These are phyloP conservation scores for Scaeva pyrastri DNA, from an alignment of 2,888 invertebrate species.

Conservation along the genomic window DNA sequence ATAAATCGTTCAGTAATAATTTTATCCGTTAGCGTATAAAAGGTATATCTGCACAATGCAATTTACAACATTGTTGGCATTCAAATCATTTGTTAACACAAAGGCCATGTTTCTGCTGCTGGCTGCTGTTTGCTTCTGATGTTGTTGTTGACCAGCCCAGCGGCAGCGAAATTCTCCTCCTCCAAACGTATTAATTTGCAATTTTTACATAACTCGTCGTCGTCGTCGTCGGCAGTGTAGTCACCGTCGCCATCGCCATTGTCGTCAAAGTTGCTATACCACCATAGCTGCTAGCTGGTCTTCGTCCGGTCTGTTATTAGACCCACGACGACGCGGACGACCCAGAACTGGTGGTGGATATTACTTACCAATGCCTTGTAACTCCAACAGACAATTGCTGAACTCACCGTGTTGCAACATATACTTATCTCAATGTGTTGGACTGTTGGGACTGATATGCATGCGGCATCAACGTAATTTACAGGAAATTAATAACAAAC, in stretches of 20 bases:
- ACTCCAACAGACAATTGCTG: constrained; percentile 40
- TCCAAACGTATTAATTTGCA: constrained; percentile 51
- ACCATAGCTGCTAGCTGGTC: constrained; percentile 1
- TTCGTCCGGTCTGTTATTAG: constrained; percentile 18
- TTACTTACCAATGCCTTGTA: constrained; percentile 15
- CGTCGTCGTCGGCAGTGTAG: neutral
- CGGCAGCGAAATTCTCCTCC: constrained; percentile 18
- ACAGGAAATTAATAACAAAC: constrained; percentile 72
- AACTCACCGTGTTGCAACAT: constrained; percentile 47
- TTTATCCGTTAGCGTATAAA: constrained; percentile 36
- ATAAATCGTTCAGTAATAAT: constrained; percentile 52
- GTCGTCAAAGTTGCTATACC: constrained; percentile 21
- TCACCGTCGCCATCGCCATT: neutral
- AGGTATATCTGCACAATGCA: constrained; percentile 22
- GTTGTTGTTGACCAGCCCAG: neutral
- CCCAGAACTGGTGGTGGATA: constrained; percentile 36
- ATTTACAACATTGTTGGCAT: constrained; percentile 66
- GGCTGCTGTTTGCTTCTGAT: neutral
- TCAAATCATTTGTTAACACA: constrained; percentile 69
- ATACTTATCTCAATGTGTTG: constrained; percentile 7
- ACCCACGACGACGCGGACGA: constrained; percentile 18
- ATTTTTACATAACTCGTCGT: constrained; percentile 52
- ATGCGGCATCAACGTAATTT: constrained; percentile 54
- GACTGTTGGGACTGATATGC: neutral
- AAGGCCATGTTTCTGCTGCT: constrained; percentile 45